A percentile compares a stretch with the other conserved stretches of the same genome.
Evolutionary conservation across 2,888 invertebrate genomes (phyloP).

Genomic region (Lycia hirtaria): DNA sequence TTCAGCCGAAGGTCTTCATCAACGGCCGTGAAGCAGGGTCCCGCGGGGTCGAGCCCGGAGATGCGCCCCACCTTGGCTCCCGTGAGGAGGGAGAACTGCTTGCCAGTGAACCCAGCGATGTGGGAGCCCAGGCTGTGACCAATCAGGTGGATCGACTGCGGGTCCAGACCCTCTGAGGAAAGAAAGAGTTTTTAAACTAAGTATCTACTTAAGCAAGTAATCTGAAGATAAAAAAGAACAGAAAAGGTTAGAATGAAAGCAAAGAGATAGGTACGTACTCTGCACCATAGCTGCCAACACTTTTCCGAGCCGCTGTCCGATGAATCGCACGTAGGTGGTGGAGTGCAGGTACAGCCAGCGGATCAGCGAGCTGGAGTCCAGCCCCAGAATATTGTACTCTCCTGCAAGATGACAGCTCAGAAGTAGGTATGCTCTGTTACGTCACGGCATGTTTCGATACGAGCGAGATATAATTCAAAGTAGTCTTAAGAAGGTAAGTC

Average conservation of each 20-base stretch:
- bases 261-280: too few relatives aligned
- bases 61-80: conserved; percentile 63
- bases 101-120: conserved; percentile 70
- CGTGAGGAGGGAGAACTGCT: conserved; percentile 58
- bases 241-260: too few relatives aligned
- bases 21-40: conserved; percentile 72
- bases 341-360: conserved; percentile 70
- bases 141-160: conserved; percentile 65
- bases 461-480: too few relatives aligned
- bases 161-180: conserved; percentile 60
- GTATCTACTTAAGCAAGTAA: too few relatives aligned
- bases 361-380: conserved; percentile 76
- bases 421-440: too few relatives aligned
- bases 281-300: conserved; percentile 59
- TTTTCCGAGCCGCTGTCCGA: conserved; percentile 66
- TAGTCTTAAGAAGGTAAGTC: too few relatives aligned
- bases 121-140: conserved; percentile 79
- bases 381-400: conserved; percentile 63
- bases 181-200: neutral
- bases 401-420: conserved; percentile 49
- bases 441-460: too few relatives aligned
- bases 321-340: conserved; percentile 69
- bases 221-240: too few relatives aligned
- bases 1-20: conserved; percentile 54
- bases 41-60: conserved; percentile 74